Base-by-base conservation (phyloP, 2,797 vertebrate genomes). In the Eptatretus atami region DNA sequence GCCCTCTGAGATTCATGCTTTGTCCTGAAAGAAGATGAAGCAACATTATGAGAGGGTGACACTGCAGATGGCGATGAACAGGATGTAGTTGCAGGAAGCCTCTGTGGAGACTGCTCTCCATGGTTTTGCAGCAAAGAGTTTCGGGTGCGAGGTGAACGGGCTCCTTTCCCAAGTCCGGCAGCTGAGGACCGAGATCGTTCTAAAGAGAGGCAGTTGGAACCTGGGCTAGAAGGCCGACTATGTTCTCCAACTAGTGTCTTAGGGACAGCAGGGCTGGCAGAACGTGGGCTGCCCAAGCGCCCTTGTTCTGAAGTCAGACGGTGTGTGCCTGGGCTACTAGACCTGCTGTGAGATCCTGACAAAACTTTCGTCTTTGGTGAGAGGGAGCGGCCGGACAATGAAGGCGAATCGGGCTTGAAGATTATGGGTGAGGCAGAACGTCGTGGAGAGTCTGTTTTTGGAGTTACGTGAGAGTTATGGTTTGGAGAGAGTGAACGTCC, bases 401-500 rank as follows among this genome's bases (percentile, higher is more conserved):
- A 86, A 10, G 88, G 87, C 54, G 92, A 95, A 74, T 98, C 90
- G 1, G 84, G 78, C 69, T 88, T 77, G 57, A 61, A 61, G 57
- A 61, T 25, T 15, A 81, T 73, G 68, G 80, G 76, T 52, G 77
- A 72, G 6, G 80, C 73, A 52, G 75, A 81, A 70, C 83, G 79
- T 60, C 84, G 81, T 10, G 57, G 57, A n/a, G 57, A 61, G 60
- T 98, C 90, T 3, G 80, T 80, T 72, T 90, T 96, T 31, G 96
- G 76, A 11, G 86, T 88, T 69, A 96, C 90, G 64, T 96, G 69
- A 64, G 90, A 96, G 73, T 98, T 96, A 73, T 98, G 92, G 72
- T 98, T 98, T 65, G 92, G 92, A 0, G 92, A 96, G 72, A 95
- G 75, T 9, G 92, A 98, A 67, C 92, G 81, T 69, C 88, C 86